A percentile compares a stretch with the other conserved stretches of the same genome.
These are phyloP conservation scores for Ceyx margarethae DNA, from an alignment of 2,113 vertebrate species.

Conservation along the genomic window DNA sequence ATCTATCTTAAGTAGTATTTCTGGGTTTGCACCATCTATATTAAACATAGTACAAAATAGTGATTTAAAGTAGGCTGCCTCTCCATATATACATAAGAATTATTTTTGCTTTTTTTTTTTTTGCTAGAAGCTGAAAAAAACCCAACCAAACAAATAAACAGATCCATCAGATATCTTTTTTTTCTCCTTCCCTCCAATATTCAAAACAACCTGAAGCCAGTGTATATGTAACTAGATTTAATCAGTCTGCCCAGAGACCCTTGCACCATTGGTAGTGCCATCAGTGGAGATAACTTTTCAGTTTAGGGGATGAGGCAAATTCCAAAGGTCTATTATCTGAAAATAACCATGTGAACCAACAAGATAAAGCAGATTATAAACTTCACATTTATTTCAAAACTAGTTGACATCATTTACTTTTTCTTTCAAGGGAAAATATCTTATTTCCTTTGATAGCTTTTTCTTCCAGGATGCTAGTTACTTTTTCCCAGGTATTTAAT, in stretches of 20 bases:
- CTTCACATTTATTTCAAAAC: not conserved
- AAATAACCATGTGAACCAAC: not conserved
- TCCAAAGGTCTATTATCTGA: not conserved
- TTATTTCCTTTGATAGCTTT: not conserved
- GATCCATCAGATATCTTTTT: not conserved
- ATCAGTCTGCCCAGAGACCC: not conserved
- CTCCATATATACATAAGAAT: not conserved
- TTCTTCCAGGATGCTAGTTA: not conserved
- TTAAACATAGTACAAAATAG: not conserved
- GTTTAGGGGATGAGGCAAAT: not conserved
- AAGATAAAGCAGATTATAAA: not conserved
- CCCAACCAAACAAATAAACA: not conserved
- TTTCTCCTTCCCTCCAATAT: not conserved
- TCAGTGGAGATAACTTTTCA: not conserved
- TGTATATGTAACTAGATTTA: accelerated
- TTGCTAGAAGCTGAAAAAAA: not conserved
- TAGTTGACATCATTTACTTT: not conserved
- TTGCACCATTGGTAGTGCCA: accelerated
- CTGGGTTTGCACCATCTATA: not conserved
- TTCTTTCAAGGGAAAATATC: not conserved
- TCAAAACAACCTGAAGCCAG: not conserved
- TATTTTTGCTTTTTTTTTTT: not conserved
- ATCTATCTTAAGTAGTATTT: not conserved
- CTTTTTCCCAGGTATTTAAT: not conserved
- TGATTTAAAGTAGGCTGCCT: not conserved